These are phyloP conservation scores for Chaitophorus viminalis DNA, from an alignment of 2,888 invertebrate species.

Conservation along the genomic window DNA sequence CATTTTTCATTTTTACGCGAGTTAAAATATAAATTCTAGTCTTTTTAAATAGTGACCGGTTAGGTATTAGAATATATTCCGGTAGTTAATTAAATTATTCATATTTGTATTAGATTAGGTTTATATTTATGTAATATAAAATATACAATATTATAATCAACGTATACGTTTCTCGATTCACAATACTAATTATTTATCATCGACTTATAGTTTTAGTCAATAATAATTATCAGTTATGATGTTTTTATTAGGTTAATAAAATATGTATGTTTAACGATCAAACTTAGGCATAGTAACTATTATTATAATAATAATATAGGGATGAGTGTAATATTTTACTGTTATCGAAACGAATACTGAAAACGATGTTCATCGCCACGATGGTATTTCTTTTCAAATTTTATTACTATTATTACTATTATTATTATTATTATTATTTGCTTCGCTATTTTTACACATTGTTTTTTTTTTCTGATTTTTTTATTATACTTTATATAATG, in stretches of 20 bases:
- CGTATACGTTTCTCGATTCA: slow-evolving; percentile 33
- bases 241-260: slow-evolving; percentile 29
- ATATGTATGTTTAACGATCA: slow-evolving; percentile 20
- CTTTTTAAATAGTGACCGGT: slow-evolving; percentile 10
- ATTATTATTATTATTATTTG: slow-evolving; percentile 13
- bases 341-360: slow-evolving; percentile 31
- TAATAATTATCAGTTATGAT: slow-evolving; percentile 29
- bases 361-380: slow-evolving; percentile 27
- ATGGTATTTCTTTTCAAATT: slow-evolving; percentile 14
- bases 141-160: slow-evolving; percentile 40
- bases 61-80: slow-evolving; percentile 32
- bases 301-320: background rate
- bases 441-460: slow-evolving; percentile 20
- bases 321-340: background rate
- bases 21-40: slow-evolving; percentile 38
- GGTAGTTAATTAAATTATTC: slow-evolving; percentile 47
- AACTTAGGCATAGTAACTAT: background rate
- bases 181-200: slow-evolving; percentile 24
- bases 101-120: slow-evolving; percentile 27
- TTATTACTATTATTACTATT: background rate
- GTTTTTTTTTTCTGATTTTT: slow-evolving; percentile 4
- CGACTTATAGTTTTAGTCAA: slow-evolving; percentile 14
- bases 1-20: background rate
- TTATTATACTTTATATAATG: slow-evolving; percentile 21
- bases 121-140: slow-evolving; percentile 19